Percentiles rank a stretch among this genome's conserved stretches.
These are phyloP conservation scores for Prosopocoilus inquinatus DNA, from an alignment of 2,888 invertebrate genomes.

Conservation along the genomic window DNA sequence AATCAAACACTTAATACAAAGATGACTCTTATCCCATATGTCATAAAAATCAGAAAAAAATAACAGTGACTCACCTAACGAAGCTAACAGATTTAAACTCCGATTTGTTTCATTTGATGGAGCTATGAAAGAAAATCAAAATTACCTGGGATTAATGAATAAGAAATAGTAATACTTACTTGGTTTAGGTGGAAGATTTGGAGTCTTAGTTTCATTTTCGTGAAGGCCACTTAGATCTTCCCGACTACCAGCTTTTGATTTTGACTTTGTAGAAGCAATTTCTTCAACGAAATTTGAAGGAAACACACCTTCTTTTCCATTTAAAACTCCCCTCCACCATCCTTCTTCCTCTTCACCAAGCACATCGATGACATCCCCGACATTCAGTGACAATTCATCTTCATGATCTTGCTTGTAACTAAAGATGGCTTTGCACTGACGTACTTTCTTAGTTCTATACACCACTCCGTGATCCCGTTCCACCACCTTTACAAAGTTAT, in stretches of 20 bases:
- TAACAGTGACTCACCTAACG: no score
- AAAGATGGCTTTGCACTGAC: constrained; percentile 81
- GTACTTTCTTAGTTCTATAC: constrained; percentile 49
- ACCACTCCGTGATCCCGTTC: constrained; percentile 33
- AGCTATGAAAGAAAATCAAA: no score
- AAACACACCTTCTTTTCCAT: constrained; percentile 85
- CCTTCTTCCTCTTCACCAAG: constrained; percentile 91
- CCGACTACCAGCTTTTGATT: constrained; percentile 32
- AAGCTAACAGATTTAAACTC: no score
- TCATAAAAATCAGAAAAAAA: no score
- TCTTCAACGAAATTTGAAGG: constrained; percentile 90
- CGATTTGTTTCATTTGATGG: no score
- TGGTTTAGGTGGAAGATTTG: constrained; percentile 75
- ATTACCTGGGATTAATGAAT: no score
- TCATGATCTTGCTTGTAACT: constrained; percentile 91
- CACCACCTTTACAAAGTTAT: constrained; percentile 81
- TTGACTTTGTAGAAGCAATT: constrained; percentile 42
- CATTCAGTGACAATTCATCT: constrained; percentile 85
- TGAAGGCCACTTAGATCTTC: constrained; percentile 33
- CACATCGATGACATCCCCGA: constrained; percentile 88
- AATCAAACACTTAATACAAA: no score
- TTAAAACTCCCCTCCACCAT: constrained; percentile 86
- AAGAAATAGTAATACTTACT: constrained; percentile 49
- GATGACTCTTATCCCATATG: no score
- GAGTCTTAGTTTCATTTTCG: constrained; percentile 54